Percentiles rank a stretch among this genome's conserved stretches.
Evolutionary conservation across 2,797 vertebrate species (phyloP).

Genomic region (Helostoma temminkii): DNA sequence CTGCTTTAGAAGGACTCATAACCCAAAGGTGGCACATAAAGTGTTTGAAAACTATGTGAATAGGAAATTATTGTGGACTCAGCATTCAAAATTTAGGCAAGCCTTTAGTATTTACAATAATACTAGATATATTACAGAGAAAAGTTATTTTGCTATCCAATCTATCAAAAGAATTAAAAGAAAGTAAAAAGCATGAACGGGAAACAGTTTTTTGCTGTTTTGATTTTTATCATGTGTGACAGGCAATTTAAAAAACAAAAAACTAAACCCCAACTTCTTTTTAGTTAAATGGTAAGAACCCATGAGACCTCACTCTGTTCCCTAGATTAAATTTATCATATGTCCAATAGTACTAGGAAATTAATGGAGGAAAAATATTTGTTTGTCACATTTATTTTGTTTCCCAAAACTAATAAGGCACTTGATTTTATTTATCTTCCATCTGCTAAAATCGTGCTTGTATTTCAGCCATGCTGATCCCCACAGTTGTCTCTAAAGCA

Average conservation of each 20-base stretch:
- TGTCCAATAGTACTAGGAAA: constrained; percentile 25
- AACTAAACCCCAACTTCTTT: constrained; percentile 2
- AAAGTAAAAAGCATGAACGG: not conserved
- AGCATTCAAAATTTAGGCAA: not conserved
- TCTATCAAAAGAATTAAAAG: not conserved
- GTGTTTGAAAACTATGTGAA: not conserved
- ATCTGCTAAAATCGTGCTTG: constrained; percentile 37
- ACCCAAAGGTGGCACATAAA: no score
- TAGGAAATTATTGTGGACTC: not conserved
- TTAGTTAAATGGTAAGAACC: constrained; percentile 8
- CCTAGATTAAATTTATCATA: constrained; percentile 25
- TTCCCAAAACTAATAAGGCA: constrained; percentile 16
- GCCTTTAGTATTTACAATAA: not conserved
- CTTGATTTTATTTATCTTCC: constrained; percentile 28
- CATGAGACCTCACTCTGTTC: not conserved
- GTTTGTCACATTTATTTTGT: constrained; percentile 20
- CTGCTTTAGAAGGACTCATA: no score
- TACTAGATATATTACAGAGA: not conserved
- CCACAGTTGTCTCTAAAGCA: constrained; percentile 33
- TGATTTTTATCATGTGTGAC: not conserved
- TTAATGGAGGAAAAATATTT: not conserved
- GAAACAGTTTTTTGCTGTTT: not conserved
- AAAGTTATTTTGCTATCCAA: not conserved
- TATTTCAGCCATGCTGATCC: constrained; percentile 42
- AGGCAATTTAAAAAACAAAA: not conserved